Evolutionary conservation across 2,113 vertebrate genomes (phyloP), one percentile per base, ranked within the genome.

Genomic region (Tursiops truncatus): DNA sequence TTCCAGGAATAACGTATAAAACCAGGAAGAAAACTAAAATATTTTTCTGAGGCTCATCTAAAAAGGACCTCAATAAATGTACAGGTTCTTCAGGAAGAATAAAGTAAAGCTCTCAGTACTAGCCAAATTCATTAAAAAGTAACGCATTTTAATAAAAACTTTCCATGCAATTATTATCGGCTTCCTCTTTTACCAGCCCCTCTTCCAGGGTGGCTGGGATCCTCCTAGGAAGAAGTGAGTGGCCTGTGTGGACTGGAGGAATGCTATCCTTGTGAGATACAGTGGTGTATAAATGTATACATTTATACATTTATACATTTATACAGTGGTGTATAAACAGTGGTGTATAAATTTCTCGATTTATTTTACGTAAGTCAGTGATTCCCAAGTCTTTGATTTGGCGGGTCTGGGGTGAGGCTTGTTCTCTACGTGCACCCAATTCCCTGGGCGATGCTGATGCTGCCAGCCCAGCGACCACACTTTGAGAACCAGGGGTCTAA

Each of bases 221-320:
- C 47, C 50, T 44, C 47, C 85, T 15, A 2, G 28, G 31, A 36
- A 17, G 25, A 21, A 2, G 3, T 2, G 20, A 33, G 41, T 1
- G n/a, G 23, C 12, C 2, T 1, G 6, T 31, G 62, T 33, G 41
- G 1, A 1, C 6, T 79, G 70, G 26, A 41, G 15, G 21, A 0
- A 13, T 3, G 2, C 7, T 10, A 0, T 7, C 23, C 6, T 7
- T 1, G 5, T 0, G 20, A 17, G 44, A 13, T 31, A n/a, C 21
- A 4, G 5, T 10, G 6, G 1, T n/a, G n/a, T n/a, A n/a, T n/a
- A n/a, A n/a, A n/a, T n/a, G n/a, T n/a, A n/a, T n/a, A n/a, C n/a
- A n/a, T n/a, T n/a, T n/a, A n/a, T n/a, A n/a, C n/a, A n/a, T n/a
- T n/a, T n/a, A n/a, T n/a, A n/a, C n/a, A n/a, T n/a, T n/a, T n/a